These are phyloP conservation scores for Sminthurinus aureus DNA, from an alignment of 2,888 invertebrate species.

Conservation along the genomic window DNA sequence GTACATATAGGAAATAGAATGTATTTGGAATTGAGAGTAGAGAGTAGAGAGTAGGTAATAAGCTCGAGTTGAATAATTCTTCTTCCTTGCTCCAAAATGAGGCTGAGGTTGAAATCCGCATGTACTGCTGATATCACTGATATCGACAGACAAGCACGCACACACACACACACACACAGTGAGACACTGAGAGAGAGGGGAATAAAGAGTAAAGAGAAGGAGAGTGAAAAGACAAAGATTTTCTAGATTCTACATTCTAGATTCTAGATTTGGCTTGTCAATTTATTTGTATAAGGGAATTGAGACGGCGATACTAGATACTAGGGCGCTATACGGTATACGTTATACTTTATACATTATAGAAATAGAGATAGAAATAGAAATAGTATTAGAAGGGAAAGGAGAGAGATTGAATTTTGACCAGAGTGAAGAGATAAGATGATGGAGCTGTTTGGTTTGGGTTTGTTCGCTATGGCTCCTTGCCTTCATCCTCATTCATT, in stretches of 20 bases:
- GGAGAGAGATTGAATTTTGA: background rate
- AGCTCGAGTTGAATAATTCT: slow-evolving; percentile 8
- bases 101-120: no score
- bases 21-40: no score
- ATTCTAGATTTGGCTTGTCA: background rate
- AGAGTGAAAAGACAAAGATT: background rate
- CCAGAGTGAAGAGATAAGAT: background rate
- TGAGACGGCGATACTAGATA: no score
- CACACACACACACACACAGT: background rate
- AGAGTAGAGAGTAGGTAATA: background rate
- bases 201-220: background rate
- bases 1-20: background rate
- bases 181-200: background rate
- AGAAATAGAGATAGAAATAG: background rate
- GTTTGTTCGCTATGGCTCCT: background rate
- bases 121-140: no score
- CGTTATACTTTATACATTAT: no score
- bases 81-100: background rate
- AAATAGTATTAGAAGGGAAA: background rate
- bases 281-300: no score
- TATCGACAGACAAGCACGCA: no score
- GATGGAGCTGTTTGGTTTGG: background rate
- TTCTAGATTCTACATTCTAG: background rate
- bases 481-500: no score
- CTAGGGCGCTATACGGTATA: no score